Conservation (phyloP, 2,888 invertebrate species). For the Zelleria hepariella region DNA sequence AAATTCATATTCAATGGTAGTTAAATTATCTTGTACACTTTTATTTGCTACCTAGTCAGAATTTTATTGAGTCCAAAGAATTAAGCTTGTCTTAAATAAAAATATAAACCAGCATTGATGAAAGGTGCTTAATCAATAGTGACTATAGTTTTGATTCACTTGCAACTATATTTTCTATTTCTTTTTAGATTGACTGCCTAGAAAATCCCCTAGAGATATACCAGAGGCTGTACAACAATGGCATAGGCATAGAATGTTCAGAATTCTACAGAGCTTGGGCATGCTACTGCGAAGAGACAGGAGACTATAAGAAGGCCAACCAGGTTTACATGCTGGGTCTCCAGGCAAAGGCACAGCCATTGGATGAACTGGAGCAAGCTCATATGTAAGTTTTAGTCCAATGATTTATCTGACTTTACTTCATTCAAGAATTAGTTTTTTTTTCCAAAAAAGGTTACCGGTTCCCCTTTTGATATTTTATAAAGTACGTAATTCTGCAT, state of each 20-base stretch:
- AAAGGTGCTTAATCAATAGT: too few species aligned
- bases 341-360: slow-evolving; percentile 82
- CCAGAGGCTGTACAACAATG: slow-evolving; percentile 83
- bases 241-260: slow-evolving; percentile 85
- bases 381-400: slow-evolving; percentile 71
- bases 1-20: too few species aligned
- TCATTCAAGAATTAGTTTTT: too few species aligned
- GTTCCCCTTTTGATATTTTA: too few species aligned
- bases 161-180: slow-evolving; percentile 9
- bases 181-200: slow-evolving; percentile 79
- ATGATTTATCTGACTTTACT: neutral
- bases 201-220: slow-evolving; percentile 84
- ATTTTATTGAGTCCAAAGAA: too few species aligned
- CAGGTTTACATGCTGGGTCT: slow-evolving; percentile 85
- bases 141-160: too few species aligned
- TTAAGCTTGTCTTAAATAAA: too few species aligned
- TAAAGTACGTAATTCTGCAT: too few species aligned
- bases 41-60: too few species aligned
- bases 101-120: too few species aligned
- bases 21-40: too few species aligned
- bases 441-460: too few species aligned
- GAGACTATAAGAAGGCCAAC: slow-evolving; percentile 87
- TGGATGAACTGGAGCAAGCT: slow-evolving; percentile 81
- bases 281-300: slow-evolving; percentile 84
- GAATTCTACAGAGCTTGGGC: slow-evolving; percentile 93